A percentile compares a stretch with the other conserved stretches of the same genome.
These are phyloP conservation scores for Chauna torquata DNA, from an alignment of 2,113 vertebrate genomes.

Conservation along the genomic window DNA sequence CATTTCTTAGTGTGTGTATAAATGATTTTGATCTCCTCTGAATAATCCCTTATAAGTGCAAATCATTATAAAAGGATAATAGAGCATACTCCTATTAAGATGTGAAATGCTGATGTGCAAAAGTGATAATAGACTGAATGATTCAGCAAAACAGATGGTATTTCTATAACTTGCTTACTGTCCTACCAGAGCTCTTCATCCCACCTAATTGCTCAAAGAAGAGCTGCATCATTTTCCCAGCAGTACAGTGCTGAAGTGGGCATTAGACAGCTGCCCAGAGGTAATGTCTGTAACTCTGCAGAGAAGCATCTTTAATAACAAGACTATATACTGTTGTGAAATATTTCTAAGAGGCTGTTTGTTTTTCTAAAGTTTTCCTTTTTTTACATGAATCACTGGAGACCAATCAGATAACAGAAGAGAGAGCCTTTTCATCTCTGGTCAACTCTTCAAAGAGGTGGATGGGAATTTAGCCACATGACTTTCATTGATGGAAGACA, in stretches of 20 bases:
- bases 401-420: background rate
- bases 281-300: background rate
- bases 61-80: background rate
- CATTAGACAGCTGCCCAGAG: background rate
- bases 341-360: slow-evolving; percentile 14
- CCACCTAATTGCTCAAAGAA: background rate
- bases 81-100: background rate
- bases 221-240: background rate
- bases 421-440: slow-evolving; percentile 13
- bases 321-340: background rate
- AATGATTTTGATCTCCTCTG: background rate
- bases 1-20: background rate
- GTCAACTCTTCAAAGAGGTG: slow-evolving; percentile 2
- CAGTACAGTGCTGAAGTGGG: background rate
- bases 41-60: background rate
- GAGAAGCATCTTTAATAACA: background rate
- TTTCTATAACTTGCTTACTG: background rate
- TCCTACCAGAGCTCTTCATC: background rate
- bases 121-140: background rate
- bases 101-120: background rate
- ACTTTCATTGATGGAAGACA: background rate
- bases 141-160: background rate
- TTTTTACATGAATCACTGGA: background rate
- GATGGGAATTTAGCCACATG: slow-evolving; percentile 13
- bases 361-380: background rate